Evolutionary conservation across 1,140 invertebrate genomes (phyloP).

Genomic region (Eciton burchellii): DNA sequence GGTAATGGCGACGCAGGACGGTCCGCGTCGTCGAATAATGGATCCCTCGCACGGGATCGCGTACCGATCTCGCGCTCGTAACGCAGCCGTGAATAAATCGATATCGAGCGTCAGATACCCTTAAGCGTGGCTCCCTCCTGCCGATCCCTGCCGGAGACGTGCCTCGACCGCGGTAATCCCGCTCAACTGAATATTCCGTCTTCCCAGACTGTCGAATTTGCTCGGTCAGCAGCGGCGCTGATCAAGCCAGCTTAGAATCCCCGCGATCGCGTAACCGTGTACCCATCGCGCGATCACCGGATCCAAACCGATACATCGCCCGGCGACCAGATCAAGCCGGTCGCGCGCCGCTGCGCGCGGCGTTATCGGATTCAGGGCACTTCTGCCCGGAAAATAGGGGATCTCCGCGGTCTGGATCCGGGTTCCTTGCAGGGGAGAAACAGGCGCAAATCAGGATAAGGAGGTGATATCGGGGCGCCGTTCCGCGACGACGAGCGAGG

Average conservation of each 20-base stretch:
- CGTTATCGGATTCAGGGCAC: conserved; percentile 14
- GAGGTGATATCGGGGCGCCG: neutral
- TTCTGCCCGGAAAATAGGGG: neutral
- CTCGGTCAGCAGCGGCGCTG: conserved; percentile 43
- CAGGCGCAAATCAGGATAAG: neutral
- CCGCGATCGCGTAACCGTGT: conserved; percentile 41
- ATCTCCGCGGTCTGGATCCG: neutral
- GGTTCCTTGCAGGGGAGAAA: neutral
- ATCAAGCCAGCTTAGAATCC: conserved; percentile 46
- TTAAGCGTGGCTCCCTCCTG: conserved; percentile 1
- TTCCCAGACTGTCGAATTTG: conserved; percentile 55
- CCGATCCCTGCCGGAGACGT: conserved; percentile 21
- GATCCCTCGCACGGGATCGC: conserved; percentile 42
- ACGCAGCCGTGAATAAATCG: conserved; percentile 50
- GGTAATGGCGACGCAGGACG: conserved; percentile 52
- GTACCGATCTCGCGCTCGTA: conserved; percentile 22
- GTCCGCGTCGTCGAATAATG: conserved; percentile 51
- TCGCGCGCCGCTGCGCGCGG: too few species aligned
- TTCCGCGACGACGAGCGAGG: neutral
- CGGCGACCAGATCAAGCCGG: conserved; percentile 21
- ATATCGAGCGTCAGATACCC: conserved; percentile 36
- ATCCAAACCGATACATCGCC: conserved; percentile 5
- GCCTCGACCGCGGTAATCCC: conserved; percentile 43
- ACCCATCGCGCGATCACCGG: conserved; percentile 18
- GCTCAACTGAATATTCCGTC: conserved; percentile 57